A percentile compares a stretch with the other conserved stretches of the same genome.
These are phyloP conservation scores for Enteromius treurensis DNA, from an alignment of 2,797 vertebrate genomes.

Conservation along the genomic window DNA sequence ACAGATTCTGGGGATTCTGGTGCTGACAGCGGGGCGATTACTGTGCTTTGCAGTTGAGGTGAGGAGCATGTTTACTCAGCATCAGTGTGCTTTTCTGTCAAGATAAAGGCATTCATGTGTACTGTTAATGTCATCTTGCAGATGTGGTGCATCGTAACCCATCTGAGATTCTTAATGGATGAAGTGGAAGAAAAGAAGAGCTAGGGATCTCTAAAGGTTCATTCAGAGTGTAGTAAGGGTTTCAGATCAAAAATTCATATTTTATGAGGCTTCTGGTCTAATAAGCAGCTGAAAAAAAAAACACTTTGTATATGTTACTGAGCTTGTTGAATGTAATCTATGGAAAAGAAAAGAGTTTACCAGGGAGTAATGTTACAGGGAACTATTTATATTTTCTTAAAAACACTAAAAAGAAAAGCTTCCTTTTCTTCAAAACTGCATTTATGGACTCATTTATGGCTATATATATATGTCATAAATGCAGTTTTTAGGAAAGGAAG, in stretches of 20 bases:
- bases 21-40: slow-evolving; percentile 68
- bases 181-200: slow-evolving; percentile 57
- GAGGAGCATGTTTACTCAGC: neutral
- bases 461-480: neutral
- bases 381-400: neutral
- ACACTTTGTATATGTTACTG: neutral
- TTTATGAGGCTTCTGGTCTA: neutral
- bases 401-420: neutral
- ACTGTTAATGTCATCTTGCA: slow-evolving; percentile 46
- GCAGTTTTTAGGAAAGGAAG: neutral
- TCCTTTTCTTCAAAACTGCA: neutral
- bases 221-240: neutral
- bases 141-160: slow-evolving; percentile 73
- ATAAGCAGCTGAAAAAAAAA: neutral
- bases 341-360: neutral
- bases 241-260: neutral
- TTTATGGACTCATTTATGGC: neutral
- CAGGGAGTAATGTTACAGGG: neutral
- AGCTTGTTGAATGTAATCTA: neutral
- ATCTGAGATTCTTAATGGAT: slow-evolving; percentile 66
- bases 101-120: neutral
- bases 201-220: slow-evolving; percentile 27
- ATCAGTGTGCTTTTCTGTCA: neutral
- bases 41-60: slow-evolving; percentile 73
- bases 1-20: slow-evolving; percentile 57